Evolutionary conservation across 2,113 vertebrate genomes (phyloP).

Genomic region (Hoplias malabaricus): DNA sequence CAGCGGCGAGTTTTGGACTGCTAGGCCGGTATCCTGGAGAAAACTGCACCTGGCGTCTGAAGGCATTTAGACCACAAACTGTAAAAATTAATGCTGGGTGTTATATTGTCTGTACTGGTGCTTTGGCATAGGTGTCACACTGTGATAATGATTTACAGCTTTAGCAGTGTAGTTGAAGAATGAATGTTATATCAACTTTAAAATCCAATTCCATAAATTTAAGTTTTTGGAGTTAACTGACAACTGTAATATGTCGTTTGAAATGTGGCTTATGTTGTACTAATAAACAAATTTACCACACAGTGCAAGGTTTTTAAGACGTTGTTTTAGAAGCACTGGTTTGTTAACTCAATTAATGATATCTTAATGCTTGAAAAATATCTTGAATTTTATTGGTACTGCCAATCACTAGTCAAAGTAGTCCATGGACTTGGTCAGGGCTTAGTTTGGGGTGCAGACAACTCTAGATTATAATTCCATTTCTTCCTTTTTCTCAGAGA

Average conservation of each 20-base stretch:
- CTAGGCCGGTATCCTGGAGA: slow-evolving; percentile 45
- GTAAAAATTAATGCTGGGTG: neutral
- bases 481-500: neutral
- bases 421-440: neutral
- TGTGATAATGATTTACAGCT: neutral
- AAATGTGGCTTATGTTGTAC: too few species aligned
- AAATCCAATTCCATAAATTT: too few species aligned
- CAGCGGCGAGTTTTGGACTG: slow-evolving; percentile 47
- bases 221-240: too few species aligned
- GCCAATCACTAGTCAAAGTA: too few species aligned
- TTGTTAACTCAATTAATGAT: neutral
- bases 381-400: neutral
- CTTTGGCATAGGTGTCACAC: neutral
- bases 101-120: slow-evolving; percentile 29
- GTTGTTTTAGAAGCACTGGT: neutral
- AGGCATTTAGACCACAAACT: slow-evolving; percentile 36
- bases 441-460: too few species aligned
- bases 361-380: neutral
- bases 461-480: neutral
- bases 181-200: too few species aligned
- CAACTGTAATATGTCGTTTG: too few species aligned
- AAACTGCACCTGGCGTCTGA: slow-evolving; percentile 54
- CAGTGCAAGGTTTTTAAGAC: too few species aligned
- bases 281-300: too few species aligned
- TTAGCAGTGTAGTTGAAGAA: too few species aligned